A percentile compares a stretch with the other conserved stretches of the same genome.
Conservation (phyloP, 1,140 invertebrate species). For the Caenorhabditis tropicalis region DNA sequence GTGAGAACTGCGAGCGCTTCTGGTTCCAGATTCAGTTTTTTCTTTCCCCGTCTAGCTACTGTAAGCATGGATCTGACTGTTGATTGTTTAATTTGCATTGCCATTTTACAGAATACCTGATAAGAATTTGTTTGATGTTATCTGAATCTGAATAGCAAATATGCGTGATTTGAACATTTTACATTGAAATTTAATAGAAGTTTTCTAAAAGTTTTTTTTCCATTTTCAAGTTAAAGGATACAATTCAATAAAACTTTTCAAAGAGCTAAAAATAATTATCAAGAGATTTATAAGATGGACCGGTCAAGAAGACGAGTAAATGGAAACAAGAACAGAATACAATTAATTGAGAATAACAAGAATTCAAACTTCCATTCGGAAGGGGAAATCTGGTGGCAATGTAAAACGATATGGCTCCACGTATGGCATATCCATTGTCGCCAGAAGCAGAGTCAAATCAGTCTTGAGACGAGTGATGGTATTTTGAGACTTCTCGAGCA, state of each 20-base stretch:
- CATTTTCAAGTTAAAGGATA: too few relatives aligned
- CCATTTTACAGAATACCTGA: background rate
- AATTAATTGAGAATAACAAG: background rate
- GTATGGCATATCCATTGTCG: background rate
- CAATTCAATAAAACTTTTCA: too few relatives aligned
- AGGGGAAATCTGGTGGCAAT: background rate
- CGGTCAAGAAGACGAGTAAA: background rate
- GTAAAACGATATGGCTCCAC: background rate
- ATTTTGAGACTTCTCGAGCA: background rate
- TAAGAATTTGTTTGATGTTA: background rate
- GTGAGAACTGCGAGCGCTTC: background rate
- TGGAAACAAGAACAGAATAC: background rate
- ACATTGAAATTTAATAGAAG: too few relatives aligned
- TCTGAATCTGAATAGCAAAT: too few relatives aligned
- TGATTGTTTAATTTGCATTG: constrained; percentile 28
- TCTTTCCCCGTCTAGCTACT: constrained; percentile 8
- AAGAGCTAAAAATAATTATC: too few relatives aligned
- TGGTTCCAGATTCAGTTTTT: constrained; percentile 1
- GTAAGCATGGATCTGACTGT: constrained; percentile 3
- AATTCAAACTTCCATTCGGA: background rate
- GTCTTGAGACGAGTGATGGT: background rate
- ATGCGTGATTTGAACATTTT: too few relatives aligned
- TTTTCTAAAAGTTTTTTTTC: too few relatives aligned
- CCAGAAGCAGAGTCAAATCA: constrained; percentile 3
- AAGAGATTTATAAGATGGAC: too few relatives aligned